Base-by-base conservation (phyloP, 2,797 vertebrate species). In the Petrocephalus sullivani region DNA sequence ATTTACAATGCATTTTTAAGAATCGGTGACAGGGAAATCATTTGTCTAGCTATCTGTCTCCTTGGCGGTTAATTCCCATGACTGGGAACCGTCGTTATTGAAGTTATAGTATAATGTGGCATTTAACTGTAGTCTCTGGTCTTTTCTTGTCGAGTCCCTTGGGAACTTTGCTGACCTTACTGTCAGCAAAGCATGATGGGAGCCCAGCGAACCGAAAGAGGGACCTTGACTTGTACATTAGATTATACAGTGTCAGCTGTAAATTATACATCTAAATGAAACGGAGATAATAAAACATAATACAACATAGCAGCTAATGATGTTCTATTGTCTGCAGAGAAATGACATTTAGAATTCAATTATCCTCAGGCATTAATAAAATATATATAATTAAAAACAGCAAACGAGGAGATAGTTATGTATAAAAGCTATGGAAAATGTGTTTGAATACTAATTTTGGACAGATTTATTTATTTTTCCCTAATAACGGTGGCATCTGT, bases 151-250 rank as follows among this genome's bases (percentile, higher is more conserved):
- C 37, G 46, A 37, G 41, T 37, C 41, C 33, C 75, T 41, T 33
- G 75, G 71, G 37, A 81, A 81, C 75, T n/a, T 49, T 10, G 75
- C 75, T 81, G 75, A 81, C 75, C 75, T 81, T 16, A 81, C 87
- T 83, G 60, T 23, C 51, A 87, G 89, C 90, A 91, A 91, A 88
- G 87, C 67, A 89, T 88, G 90, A 37, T 19, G 90, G 90, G 89
- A 86, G 83, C 92, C 57, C 88, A 81, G 19, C 41, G 8, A 81
- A 49, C 41, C 37, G 28, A 71, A 81, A 23, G 85, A 89, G 41
- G 37, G 75, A 81, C 75, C 75, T 81, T 81, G 41, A 81, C 41
- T 81, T n/a, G 75, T 49, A 21, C 41, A 81, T 49, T 49, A 81
- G 16, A 81, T 81, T 81, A 81, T 81, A 81, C 75, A 81, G 75